Percentiles rank a stretch among this genome's conserved stretches.
Conservation (phyloP, 2,888 invertebrate species). For the Pammene aurita region DNA sequence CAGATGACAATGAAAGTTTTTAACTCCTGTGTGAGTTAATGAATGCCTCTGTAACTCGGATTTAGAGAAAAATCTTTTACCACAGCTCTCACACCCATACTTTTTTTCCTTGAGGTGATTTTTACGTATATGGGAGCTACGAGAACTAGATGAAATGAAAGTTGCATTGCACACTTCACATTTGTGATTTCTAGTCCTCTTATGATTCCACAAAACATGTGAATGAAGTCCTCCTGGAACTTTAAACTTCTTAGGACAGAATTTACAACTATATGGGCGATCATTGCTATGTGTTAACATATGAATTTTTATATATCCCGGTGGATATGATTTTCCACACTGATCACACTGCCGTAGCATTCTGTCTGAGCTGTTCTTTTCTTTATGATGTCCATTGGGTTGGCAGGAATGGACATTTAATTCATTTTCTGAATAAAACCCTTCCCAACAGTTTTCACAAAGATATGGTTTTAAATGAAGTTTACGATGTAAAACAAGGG, state of each 20-base stretch:
- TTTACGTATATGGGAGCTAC: constrained; percentile 75
- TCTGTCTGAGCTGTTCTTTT: constrained; percentile 60
- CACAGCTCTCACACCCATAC: constrained; percentile 74
- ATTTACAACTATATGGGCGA: constrained; percentile 72
- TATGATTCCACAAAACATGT: constrained; percentile 77
- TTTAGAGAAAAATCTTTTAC: constrained; percentile 75
- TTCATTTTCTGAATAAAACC: constrained; percentile 63
- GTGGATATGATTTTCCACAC: constrained; percentile 79
- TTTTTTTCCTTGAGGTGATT: constrained; percentile 79
- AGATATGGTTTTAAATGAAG: constrained; percentile 72
- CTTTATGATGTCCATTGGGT: constrained; percentile 59
- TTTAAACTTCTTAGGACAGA: constrained; percentile 78
- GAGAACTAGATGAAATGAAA: constrained; percentile 75
- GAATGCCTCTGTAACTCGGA: constrained; percentile 75
- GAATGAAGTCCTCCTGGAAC: constrained; percentile 75
- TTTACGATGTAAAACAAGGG: constrained; percentile 72
- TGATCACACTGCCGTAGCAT: constrained; percentile 73
- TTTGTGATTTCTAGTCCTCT: constrained; percentile 73
- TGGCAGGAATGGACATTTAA: constrained; percentile 65
- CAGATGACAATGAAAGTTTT: constrained; percentile 76
- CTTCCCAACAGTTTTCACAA: constrained; percentile 78
- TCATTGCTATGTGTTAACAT: constrained; percentile 75
- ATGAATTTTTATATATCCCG: constrained; percentile 76
- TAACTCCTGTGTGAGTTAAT: constrained; percentile 76
- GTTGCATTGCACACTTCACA: constrained; percentile 78